Conservation (phyloP, 1,140 invertebrate genomes). For the Drosophila lowei region DNA sequence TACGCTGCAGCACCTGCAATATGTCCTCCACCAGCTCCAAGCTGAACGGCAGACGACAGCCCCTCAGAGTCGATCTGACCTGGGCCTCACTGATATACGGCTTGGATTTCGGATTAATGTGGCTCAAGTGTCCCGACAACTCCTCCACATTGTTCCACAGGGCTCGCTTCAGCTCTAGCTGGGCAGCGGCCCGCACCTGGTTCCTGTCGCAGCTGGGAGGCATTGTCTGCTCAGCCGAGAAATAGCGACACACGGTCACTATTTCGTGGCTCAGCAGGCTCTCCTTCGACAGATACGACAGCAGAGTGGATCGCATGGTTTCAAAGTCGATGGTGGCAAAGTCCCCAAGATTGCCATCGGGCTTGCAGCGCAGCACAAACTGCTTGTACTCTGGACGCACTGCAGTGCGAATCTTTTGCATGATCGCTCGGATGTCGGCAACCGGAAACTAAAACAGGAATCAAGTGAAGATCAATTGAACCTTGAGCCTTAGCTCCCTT, state of each 20-base stretch:
- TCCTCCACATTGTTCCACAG: constrained; percentile 88
- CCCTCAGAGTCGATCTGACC: constrained; percentile 86
- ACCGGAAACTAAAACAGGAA: constrained; percentile 86
- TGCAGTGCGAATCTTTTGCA: constrained; percentile 87
- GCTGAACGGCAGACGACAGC: constrained; percentile 87
- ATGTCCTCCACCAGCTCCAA: constrained; percentile 87
- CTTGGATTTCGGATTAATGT: constrained; percentile 85
- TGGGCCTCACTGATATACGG: constrained; percentile 85
- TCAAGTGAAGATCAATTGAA: background rate
- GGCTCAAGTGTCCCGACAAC: constrained; percentile 86
- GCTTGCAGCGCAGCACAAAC: constrained; percentile 88
- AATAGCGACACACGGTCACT: constrained; percentile 88
- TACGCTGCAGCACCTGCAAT: constrained; percentile 86
- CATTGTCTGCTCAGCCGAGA: constrained; percentile 84
- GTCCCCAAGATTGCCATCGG: constrained; percentile 76
- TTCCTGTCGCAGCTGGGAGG: constrained; percentile 83
- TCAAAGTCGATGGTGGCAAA: constrained; percentile 78
- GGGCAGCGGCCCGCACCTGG: constrained; percentile 85
- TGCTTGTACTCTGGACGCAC: constrained; percentile 88
- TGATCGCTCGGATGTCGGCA: constrained; percentile 87
- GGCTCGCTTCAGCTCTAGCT: constrained; percentile 87
- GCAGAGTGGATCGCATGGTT: constrained; percentile 85
- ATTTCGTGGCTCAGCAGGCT: constrained; percentile 91
- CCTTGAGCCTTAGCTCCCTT: no score
- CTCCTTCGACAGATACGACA: constrained; percentile 85